Conservation (phyloP, 2,797 vertebrate genomes). For the Linurgus olivaceus region DNA sequence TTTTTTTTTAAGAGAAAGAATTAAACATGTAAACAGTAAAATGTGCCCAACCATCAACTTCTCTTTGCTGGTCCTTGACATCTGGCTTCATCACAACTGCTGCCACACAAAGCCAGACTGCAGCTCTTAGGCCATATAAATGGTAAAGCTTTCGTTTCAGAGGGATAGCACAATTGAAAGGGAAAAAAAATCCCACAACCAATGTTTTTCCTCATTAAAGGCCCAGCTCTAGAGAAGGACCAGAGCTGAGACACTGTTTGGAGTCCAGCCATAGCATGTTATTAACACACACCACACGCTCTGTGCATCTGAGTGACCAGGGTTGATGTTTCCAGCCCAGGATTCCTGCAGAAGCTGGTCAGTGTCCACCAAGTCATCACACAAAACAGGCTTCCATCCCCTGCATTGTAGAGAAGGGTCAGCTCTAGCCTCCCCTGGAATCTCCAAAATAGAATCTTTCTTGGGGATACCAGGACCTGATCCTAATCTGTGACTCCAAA, state of each 20-base stretch:
- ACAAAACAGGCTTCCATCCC: not conserved
- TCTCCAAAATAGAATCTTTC: not conserved
- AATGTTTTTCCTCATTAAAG: not conserved
- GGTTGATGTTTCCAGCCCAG: not conserved
- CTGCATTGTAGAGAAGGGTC: rapidly evolving
- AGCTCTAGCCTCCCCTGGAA: not conserved
- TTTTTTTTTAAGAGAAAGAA: not conserved
- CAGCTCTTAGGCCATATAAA: not conserved
- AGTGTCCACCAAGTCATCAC: not conserved
- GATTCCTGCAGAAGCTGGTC: not conserved
- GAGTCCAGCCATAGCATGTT: not conserved
- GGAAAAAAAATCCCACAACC: rapidly evolving
- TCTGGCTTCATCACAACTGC: not conserved
- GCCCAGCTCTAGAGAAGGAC: not conserved
- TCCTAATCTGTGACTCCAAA: not conserved
- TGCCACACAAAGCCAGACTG: not conserved
- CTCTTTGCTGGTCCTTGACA: not conserved
- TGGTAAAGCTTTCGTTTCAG: not conserved
- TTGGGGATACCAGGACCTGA: not conserved
- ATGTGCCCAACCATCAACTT: not conserved
- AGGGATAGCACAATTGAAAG: not conserved
- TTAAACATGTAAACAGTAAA: not conserved
- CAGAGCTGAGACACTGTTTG: not conserved
- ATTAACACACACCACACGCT: not conserved
- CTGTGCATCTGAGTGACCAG: rapidly evolving